Evolutionary conservation across 2,888 invertebrate genomes (phyloP).

Genomic region (Andrena haemorrhoa): DNA sequence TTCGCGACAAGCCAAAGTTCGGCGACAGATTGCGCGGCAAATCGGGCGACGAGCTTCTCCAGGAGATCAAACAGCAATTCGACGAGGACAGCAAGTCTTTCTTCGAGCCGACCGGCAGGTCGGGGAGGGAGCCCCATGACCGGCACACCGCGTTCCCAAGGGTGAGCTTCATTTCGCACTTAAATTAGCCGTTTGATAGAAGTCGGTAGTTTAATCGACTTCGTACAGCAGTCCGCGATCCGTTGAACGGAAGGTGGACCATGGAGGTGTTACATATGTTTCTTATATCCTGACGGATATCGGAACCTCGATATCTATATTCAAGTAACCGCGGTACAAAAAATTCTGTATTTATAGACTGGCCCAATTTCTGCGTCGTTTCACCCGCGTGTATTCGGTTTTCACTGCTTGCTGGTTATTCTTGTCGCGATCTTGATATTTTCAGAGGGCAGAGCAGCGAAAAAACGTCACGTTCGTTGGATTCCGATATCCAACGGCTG

Average conservation of each 20-base stretch:
- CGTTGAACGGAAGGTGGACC: neutral
- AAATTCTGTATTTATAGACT: conserved; percentile 76
- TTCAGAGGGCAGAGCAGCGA: conserved; percentile 35
- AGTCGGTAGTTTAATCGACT: too few species aligned
- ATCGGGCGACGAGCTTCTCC: conserved; percentile 80
- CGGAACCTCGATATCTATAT: neutral
- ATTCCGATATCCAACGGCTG: neutral
- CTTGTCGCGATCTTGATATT: conserved; percentile 61
- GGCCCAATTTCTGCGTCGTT: conserved; percentile 72
- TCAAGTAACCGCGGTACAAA: conserved; percentile 40
- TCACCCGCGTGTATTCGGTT: conserved; percentile 55
- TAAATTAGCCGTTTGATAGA: too few species aligned
- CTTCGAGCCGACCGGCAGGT: conserved; percentile 75
- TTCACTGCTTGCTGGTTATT: conserved; percentile 65
- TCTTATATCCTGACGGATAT: neutral
- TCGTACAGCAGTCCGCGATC: neutral
- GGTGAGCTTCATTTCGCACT: conserved; percentile 44
- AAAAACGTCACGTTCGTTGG: conserved; percentile 14
- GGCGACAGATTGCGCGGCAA: conserved; percentile 80
- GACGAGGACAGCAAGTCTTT: conserved; percentile 79
- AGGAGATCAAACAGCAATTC: conserved; percentile 81
- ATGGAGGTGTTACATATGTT: neutral
- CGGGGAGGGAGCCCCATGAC: conserved; percentile 77
- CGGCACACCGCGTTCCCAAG: conserved; percentile 78
- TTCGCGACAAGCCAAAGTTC: conserved; percentile 81